Evolutionary conservation across 2,113 vertebrate species (phyloP), one percentile per base, ranked within the genome.

Genomic region (Siphamia tubifer): DNA sequence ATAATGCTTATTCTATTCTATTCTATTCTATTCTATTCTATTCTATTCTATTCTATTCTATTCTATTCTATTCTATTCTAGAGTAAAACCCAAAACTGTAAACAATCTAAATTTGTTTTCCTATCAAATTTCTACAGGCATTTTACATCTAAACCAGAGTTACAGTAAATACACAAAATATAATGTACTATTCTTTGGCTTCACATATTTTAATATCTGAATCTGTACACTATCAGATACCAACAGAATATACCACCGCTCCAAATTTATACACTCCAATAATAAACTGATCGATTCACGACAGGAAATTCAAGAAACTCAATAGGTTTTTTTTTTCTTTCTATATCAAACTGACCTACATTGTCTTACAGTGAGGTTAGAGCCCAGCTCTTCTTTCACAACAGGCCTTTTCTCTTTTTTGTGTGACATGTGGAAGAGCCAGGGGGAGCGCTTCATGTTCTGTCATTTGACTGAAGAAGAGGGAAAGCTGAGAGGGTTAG

Each of bases 401-500:
- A 21, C 44, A 21, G 54, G 24, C n/a, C 16, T 25, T 31, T 2
- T 31, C 27, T 21, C 11, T 15, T 36, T 19, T 47, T 45, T 20
- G 15, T n/a, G 20, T 20, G 36, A 57, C 23, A 54, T 6, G 11
- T 10, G 21, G 43, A 63, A 38, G 19, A 17, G 68, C 30, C 30
- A 15, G 34, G 11, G 5, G 20, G 52, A 60, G 43, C 27, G 30
- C 57, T 68, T 52, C 42, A 65, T 58, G 35, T 48, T 25, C 39
- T 62, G 35, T 28, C 51, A 34, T 61, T 47, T 52, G 62, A 67
- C 2, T 52, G 58, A 57, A 34, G 36, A 63, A 8, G 45, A 56
- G 8, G 32, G 63, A 53, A 68, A 79, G 58, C 51, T 36, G 68
- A 79, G 76, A 52, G 60, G 58, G 67, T 44, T 68, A 44, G 16